These are phyloP conservation scores for Thera britannica DNA, from an alignment of 2,888 invertebrate species.

Conservation along the genomic window DNA sequence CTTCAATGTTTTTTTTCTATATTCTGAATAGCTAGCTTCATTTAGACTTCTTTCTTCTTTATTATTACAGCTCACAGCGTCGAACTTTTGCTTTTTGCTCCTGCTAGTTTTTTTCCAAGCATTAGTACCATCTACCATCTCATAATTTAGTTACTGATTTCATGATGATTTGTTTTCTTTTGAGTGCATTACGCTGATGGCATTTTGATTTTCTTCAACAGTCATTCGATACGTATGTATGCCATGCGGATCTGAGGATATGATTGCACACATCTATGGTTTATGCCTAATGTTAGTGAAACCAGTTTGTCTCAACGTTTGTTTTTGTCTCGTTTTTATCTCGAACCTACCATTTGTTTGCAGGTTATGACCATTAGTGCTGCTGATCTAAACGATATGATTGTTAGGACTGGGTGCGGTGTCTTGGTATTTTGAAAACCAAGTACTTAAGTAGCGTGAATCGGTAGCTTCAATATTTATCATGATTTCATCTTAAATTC, in stretches of 20 bases:
- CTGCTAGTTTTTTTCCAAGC: constrained; percentile 3
- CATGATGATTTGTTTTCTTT: constrained; percentile 18
- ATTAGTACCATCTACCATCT: neutral
- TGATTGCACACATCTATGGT: constrained; percentile 54
- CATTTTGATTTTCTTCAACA: constrained; percentile 37
- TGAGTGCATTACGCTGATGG: constrained; percentile 30
- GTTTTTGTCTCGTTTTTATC: constrained; percentile 68
- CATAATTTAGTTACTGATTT: constrained; percentile 4
- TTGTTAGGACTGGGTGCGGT: constrained; percentile 47
- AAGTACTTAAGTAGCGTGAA: constrained; percentile 4
- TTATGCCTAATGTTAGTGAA: constrained; percentile 46
- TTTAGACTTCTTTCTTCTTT: constrained; percentile 46
- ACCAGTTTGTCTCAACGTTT: constrained; percentile 62
- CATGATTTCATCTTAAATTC: neutral
- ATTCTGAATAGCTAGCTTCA: constrained; percentile 60
- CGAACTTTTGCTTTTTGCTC: neutral
- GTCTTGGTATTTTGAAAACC: constrained; percentile 50
- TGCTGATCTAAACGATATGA: constrained; percentile 52
- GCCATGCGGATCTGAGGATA: constrained; percentile 70
- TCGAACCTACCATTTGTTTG: constrained; percentile 62
- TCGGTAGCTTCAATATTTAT: constrained; percentile 8
- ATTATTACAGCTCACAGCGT: constrained; percentile 10
- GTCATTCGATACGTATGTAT: constrained; percentile 53
- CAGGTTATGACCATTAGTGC: constrained; percentile 61
- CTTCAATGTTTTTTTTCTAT: constrained; percentile 57